These are phyloP conservation scores for Lamellibrachia columna DNA, from an alignment of 2,888 invertebrate genomes.

Conservation along the genomic window DNA sequence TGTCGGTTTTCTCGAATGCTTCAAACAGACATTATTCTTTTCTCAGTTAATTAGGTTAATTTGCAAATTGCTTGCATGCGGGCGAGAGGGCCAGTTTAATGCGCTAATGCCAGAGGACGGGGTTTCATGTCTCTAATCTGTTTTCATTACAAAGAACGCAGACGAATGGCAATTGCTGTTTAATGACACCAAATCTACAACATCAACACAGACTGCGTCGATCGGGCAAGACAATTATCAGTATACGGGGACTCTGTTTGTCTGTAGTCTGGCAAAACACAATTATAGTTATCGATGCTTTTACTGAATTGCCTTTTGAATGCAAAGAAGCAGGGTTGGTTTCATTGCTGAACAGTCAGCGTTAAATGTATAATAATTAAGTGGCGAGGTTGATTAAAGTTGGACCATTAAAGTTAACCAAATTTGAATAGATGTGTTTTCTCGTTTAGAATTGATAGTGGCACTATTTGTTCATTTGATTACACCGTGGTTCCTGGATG, in stretches of 20 bases:
- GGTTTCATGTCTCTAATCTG: background rate
- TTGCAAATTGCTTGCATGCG: background rate
- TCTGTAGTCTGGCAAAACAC: background rate
- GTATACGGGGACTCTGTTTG: background rate
- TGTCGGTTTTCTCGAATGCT: background rate
- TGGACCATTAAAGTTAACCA: background rate
- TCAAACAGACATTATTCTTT: background rate
- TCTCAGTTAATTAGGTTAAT: constrained; percentile 12
- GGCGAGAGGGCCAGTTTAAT: background rate
- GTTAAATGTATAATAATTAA: background rate
- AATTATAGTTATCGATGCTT: background rate
- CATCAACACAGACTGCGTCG: background rate
- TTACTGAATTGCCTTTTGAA: background rate
- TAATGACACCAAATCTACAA: background rate
- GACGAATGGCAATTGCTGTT: constrained; percentile 9
- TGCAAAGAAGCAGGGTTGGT: background rate
- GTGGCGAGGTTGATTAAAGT: background rate
- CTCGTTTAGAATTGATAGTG: background rate
- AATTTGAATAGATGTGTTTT: background rate
- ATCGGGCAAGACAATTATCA: background rate
- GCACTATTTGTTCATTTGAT: background rate
- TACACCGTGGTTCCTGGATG: background rate
- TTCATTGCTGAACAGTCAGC: background rate
- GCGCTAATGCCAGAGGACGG: background rate
- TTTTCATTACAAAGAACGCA: constrained; percentile 8